Conservation (phyloP, 2,797 vertebrate genomes). For the Mionectes olivaceus region DNA sequence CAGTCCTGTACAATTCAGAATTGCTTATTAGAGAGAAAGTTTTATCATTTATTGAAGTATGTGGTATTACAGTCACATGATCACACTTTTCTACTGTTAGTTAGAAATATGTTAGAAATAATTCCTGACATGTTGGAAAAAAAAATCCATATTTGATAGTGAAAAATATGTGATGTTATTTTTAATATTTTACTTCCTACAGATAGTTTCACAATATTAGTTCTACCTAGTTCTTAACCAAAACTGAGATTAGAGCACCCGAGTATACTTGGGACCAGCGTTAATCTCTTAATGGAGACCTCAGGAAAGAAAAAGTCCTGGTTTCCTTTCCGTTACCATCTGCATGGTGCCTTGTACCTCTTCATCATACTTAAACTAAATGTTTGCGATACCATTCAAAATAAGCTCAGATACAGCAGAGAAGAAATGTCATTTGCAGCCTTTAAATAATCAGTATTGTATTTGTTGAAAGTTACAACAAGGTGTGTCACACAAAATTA, state of each 20-base stretch:
- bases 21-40: not conserved
- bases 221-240: not conserved
- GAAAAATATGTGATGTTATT: not conserved
- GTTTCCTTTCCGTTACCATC: not conserved
- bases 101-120: not conserved
- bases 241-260: not conserved
- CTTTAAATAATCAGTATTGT: not conserved
- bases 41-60: not conserved
- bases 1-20: not conserved
- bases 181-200: not conserved
- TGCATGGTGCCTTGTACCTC: not conserved
- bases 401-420: not conserved
- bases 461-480: not conserved
- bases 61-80: not conserved
- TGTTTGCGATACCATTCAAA: not conserved
- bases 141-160: not conserved
- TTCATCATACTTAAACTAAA: not conserved
- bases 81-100: not conserved
- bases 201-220: not conserved
- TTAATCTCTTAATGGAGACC: fast-evolving
- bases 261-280: not conserved
- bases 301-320: not conserved
- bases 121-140: not conserved
- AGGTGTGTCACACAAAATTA: not conserved
- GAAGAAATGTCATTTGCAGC: not conserved